Evolutionary conservation across 2,797 vertebrate species (phyloP).

Genomic region (Cephalopachus bancanus): DNA sequence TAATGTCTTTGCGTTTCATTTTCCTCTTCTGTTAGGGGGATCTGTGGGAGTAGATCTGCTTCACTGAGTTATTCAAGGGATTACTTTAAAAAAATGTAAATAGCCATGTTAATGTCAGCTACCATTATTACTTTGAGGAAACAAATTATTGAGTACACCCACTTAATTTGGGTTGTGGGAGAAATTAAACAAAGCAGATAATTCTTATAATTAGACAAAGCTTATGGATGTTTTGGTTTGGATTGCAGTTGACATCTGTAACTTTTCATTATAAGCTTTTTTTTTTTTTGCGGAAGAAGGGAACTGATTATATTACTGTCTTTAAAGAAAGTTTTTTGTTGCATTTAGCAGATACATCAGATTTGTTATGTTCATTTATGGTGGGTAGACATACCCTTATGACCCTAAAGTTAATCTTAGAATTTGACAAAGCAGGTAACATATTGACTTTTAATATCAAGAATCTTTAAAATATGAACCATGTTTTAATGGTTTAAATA

Average conservation of each 20-base stretch:
- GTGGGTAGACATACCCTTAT: background rate
- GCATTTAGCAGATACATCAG: background rate
- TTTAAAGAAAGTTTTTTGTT: background rate
- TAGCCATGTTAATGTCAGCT: background rate
- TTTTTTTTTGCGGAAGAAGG: background rate
- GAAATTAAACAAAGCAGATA: background rate
- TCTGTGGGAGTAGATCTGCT: background rate
- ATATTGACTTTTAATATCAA: background rate
- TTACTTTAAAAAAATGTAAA: background rate
- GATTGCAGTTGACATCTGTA: background rate
- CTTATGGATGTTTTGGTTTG: background rate
- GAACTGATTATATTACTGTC: background rate
- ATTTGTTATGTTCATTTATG: background rate
- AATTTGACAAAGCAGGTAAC: background rate
- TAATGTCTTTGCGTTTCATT: background rate
- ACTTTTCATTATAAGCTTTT: background rate
- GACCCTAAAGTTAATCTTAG: background rate
- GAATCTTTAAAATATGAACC: background rate
- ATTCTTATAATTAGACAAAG: slow-evolving; percentile 14
- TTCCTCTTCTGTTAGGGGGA: background rate
- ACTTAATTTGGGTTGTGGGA: slow-evolving; percentile 36
- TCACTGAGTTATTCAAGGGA: background rate
- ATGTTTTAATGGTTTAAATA: background rate
- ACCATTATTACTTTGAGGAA: background rate
- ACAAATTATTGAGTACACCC: background rate